Base-by-base conservation (phyloP, 2,888 invertebrate genomes). In the Trichopria drosophilae region DNA sequence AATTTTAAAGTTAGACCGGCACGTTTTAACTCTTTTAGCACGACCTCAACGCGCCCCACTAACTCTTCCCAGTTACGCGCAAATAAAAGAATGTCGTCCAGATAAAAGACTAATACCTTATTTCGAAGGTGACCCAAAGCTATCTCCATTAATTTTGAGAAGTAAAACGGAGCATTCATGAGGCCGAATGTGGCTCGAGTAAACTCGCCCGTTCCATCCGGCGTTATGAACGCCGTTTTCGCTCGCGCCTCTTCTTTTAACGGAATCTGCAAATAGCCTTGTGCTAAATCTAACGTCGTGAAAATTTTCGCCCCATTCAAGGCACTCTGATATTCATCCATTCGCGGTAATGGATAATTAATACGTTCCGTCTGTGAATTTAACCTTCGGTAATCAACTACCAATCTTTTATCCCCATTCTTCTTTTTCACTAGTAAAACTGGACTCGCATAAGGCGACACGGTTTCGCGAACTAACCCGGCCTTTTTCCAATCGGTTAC, bases 31-130 rank as follows among this genome's bases (percentile, higher is more conserved):
- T 54, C 54, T n/a, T 59, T 46, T 1, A 68, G 40, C 2, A 62
- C 55, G 23, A 39, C 26, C 31, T 42, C 18, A 7, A 69, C 44
- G 18, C 52, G 51, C 16, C 49, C 19, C 23, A 56, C 23, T 41
- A 68, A 61, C 9, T 64, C 57, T 0, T 40, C 26, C 55, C 60
- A 64, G n/a, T 48, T 39, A 4, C 16, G 39, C 3, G 55, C 63
- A 2, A 57, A 44, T 0, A 66, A 40, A 2, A 69, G 18, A 7
- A 68, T 35, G 36, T 69, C 69, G 39, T 72, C 69, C 6, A 72
- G n/a, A 31, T 68, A 71, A 6, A 57, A 61, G 4, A 63, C 32
- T 6, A 55, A 53, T 3, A 57, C 44, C 5, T 51, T 47, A 32
- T 58, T 57, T 23, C 53, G 45, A 31, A 65, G 16, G 7, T 35